phyloP scores from a whole-genome alignment of 2,888 invertebrate species.

The Dexiosoma caninum region DNA sequence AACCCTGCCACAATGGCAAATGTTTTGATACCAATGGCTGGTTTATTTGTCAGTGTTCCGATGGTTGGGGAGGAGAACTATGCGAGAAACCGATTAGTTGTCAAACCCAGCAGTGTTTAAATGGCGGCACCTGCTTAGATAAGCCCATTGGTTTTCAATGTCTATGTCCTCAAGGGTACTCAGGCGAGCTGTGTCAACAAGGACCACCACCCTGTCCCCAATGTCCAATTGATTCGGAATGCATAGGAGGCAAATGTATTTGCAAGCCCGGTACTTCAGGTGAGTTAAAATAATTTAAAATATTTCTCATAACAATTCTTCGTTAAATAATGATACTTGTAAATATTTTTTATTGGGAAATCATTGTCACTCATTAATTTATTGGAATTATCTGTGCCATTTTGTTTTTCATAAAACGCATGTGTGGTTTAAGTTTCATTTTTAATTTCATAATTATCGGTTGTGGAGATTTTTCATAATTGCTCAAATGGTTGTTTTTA shows the following conservation, averaged over 20 bases:
- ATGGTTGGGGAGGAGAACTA: conserved; percentile 88
- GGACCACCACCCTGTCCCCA: conserved; percentile 74
- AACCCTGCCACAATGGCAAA: conserved; percentile 85
- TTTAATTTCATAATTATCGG: not conserved
- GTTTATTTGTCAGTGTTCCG: conserved; percentile 86
- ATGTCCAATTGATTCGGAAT: conserved; percentile 84
- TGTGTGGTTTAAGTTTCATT: conserved; percentile 37
- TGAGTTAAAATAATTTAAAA: conserved; percentile 66
- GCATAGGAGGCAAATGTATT: conserved; percentile 79
- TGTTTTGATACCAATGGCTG: conserved; percentile 91
- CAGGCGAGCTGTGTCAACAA: conserved; percentile 76
- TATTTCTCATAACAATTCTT: conserved; percentile 12
- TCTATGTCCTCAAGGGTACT: conserved; percentile 83
- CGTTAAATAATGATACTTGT: not conserved
- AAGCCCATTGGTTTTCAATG: conserved; percentile 83
- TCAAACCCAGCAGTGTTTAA: conserved; percentile 84
- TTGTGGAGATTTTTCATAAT: too few relatives aligned
- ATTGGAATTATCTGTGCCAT: not conserved
- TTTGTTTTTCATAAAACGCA: not conserved
- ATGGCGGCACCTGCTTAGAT: conserved; percentile 85
- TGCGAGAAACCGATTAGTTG: conserved; percentile 84
- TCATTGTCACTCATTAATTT: not conserved
- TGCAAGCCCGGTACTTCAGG: conserved; percentile 78
- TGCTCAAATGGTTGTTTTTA: conserved; percentile 11
- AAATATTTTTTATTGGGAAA: not conserved